Evolutionary conservation across 1,140 invertebrate species (phyloP), one percentile per base, ranked within the genome.

Genomic region (Laupala kohalensis): DNA sequence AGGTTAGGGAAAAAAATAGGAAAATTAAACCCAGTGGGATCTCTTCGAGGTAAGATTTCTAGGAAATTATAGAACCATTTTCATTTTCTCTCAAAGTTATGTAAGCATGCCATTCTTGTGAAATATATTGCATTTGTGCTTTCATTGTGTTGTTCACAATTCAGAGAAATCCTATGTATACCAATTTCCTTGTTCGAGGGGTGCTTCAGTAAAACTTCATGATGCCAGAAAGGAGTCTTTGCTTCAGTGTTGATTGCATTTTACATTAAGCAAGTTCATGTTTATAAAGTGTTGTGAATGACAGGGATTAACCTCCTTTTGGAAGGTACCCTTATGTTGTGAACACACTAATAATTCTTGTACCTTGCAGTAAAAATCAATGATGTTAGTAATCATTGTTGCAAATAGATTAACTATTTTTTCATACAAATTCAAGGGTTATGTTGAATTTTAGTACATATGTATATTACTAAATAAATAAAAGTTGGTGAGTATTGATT

Each of bases 101-200:
- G 25, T 71, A 71, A 71, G 63, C 64, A 66, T 71, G 69, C n/a
- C 63, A 24, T 64, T 27, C 63, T 29, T 53, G 64, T 71, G 63
- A 71, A 71, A 65, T 71, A 66, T 29, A 66, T 71, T 71, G 63
- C 65, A 66, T 71, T 71, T 64, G 64, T 71, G 69, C 63, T 71
- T 66, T 53, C 9, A 53, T 53, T 53, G 37, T 53, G 9, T 53
- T 53, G 37, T 53, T 53, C 37, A 53, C 37, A 53, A 53, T 53
- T n/a, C 9, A 53, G 37, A 53, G 9, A 19, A 53, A 53, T 53
- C 37, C 37, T 19, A 53, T 53, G 9, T 53, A 19, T 19, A 53
- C 37, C 37, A 9, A 13, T 19, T 53, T 53, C 37, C 37, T 19
- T 53, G 37, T 53, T 53, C 9, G 19, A 19, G 19, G 37, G 37